A percentile compares a stretch with the other conserved stretches of the same genome.
phyloP scores from a whole-genome alignment of 2,113 vertebrate genomes.

The Spheniscus mendiculus region DNA sequence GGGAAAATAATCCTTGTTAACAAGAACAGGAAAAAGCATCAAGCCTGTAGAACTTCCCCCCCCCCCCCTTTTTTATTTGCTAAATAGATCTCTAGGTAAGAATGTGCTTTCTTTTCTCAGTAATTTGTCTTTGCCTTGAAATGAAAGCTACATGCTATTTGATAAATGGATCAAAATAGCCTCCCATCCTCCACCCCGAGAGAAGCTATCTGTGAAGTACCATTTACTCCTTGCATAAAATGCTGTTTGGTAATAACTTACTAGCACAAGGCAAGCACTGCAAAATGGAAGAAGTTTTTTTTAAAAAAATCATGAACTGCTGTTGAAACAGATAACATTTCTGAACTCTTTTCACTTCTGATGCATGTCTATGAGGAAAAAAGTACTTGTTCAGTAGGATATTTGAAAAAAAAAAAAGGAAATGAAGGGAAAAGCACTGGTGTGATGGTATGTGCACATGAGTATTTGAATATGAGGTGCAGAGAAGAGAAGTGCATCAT shows the following conservation, averaged over 20 bases:
- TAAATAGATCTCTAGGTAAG: not conserved
- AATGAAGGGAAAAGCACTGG: not conserved
- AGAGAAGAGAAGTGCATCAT: not conserved
- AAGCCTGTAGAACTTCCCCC: no score
- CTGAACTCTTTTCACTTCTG: not conserved
- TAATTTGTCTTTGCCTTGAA: constrained; percentile 12
- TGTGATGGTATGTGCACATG: not conserved
- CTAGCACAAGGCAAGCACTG: not conserved
- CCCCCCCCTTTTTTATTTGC: no score
- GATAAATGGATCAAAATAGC: constrained; percentile 2
- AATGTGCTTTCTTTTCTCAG: not conserved
- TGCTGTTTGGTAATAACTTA: not conserved
- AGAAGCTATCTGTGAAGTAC: not conserved
- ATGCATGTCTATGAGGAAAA: not conserved
- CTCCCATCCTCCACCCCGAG: not conserved
- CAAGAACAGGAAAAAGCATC: no score
- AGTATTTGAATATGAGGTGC: not conserved
- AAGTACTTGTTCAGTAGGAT: not conserved
- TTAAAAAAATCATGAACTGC: not conserved
- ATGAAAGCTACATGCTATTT: not conserved
- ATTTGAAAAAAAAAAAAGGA: not conserved
- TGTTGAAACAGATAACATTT: not conserved
- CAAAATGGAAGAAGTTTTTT: not conserved
- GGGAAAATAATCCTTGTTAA: no score
- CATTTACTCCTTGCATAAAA: not conserved